Evolutionary conservation across 2,797 vertebrate genomes (phyloP), one percentile per base, ranked within the genome.

Genomic region (Dallia pectoralis): DNA sequence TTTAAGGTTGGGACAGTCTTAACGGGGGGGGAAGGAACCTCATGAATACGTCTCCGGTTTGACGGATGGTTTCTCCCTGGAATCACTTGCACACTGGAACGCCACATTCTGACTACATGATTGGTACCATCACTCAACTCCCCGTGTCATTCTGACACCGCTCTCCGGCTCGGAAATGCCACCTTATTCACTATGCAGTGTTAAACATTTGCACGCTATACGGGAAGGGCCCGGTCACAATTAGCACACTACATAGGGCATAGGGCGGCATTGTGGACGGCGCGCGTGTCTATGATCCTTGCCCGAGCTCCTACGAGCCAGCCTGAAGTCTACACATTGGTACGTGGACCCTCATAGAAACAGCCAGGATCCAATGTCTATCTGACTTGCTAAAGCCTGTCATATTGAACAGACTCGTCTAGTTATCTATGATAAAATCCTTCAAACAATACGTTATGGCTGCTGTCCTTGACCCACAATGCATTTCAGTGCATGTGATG

Each of bases 401-500:
- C 73, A 79, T 78, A 75, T 81, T 79, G 75, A 84, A 87, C 83
- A 69, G 73, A 82, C 77, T 73, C 2, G 79, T 84, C 81, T 84
- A 81, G 75, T 84, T 88, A 86, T 82, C 79, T 84, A 83, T 74
- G 74, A 80, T 71, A 81, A 11, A 56, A 56, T 78, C 85, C 80
- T 82, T 71, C 85, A 89, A 89, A 90, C 82, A 86, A 87, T 81
- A 91, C 85, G 84, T 85, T 29, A 87, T 88, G 82, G 88, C 85
- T 76, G 82, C 80, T 82, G 81, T 80, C 74, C 77, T 79, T 86
- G 78, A 77, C 75, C 82, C 87, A 87, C 76, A 88, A 87, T 84
- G 76, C 85, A 86, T 84, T 74, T 65, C 74, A 51, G 67, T 79
- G 75, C 88, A 87, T 79, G 40, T 44, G 40, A 75, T 73, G 87